Evolutionary conservation across 2,888 invertebrate genomes (phyloP).

Genomic region (Sinotaia quadrata): DNA sequence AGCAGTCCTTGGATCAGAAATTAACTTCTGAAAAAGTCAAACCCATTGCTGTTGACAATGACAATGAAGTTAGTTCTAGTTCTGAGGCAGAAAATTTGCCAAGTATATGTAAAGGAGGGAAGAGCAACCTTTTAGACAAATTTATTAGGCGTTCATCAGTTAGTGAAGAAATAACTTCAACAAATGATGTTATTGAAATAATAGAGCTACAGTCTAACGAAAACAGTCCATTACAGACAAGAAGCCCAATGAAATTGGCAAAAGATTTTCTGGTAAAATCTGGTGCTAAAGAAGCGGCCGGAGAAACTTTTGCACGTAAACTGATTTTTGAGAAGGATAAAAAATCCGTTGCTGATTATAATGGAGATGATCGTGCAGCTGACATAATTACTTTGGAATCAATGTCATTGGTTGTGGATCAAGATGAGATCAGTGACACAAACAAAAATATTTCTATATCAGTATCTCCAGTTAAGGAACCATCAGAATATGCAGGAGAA

Average conservation of each 20-base stretch:
- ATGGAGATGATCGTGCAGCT: not conserved
- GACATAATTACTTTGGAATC: too few species aligned
- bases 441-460: too few species aligned
- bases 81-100: constrained; percentile 56
- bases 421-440: too few species aligned
- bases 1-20: constrained; percentile 20
- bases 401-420: too few species aligned
- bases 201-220: constrained; percentile 38
- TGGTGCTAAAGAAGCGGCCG: not conserved
- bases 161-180: constrained; percentile 58
- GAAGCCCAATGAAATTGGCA: not conserved
- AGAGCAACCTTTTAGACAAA: constrained; percentile 43
- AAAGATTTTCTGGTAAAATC: not conserved
- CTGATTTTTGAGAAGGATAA: constrained; percentile 16
- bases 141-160: constrained; percentile 43
- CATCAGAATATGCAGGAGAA: too few species aligned
- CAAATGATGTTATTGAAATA: constrained; percentile 53
- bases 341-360: not conserved
- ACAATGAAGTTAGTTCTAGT: constrained; percentile 64
- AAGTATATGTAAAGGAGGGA: constrained; percentile 26
- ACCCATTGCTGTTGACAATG: constrained; percentile 39
- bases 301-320: constrained; percentile 1
- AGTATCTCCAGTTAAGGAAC: too few species aligned
- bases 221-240: constrained; percentile 7
- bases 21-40: constrained; percentile 15